Evolutionary conservation across 1,140 invertebrate genomes (phyloP), one percentile per base, ranked within the genome.

Genomic region (Brachionus rubens): DNA sequence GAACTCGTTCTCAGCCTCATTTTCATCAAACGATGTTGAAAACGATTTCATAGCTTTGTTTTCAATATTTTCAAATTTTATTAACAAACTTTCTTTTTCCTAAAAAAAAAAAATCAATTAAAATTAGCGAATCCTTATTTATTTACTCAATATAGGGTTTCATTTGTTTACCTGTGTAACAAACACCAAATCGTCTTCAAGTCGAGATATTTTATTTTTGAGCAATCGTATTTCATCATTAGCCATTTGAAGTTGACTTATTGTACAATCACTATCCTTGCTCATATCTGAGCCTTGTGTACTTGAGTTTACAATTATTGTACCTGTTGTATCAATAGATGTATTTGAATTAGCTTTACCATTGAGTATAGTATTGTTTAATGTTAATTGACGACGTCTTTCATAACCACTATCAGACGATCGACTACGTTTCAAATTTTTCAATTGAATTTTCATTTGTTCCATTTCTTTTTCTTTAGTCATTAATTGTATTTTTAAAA

Each of bases 371-470:
- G 24, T 14, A 72, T 72, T 72, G 24, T 72, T 72, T 16, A 28
- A 21, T n/a, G 28, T 50, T 0, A 48, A 72, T 12, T 48, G 68
- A 41, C 59, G 59, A 2, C 59, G 19, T 2, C 59, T 16, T 12
- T 65, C 59, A n/a, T 72, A 72, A 26, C 68, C 68, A 41, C 68
- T 72, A 14, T 75, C 72, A 9, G 40, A n/a, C 14, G 48, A 54
- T 28, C 72, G 48, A 56, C 72, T 75, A 28, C 72, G 72, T 41
- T 75, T 75, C 21, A 75, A 75, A 21, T 54, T 75, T 75, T 56
- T 56, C 9, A 54, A 30, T 30, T 75, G 72, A 26, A 75, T 75
- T 54, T 48, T 46, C 12, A 56, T 50, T 47, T 75, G 72, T 24
- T 54, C 48, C 24, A 75, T 56, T 75, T 75, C 72, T 54, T 75